These are phyloP conservation scores for Zapornia atra DNA, from an alignment of 2,113 vertebrate species.

Conservation along the genomic window DNA sequence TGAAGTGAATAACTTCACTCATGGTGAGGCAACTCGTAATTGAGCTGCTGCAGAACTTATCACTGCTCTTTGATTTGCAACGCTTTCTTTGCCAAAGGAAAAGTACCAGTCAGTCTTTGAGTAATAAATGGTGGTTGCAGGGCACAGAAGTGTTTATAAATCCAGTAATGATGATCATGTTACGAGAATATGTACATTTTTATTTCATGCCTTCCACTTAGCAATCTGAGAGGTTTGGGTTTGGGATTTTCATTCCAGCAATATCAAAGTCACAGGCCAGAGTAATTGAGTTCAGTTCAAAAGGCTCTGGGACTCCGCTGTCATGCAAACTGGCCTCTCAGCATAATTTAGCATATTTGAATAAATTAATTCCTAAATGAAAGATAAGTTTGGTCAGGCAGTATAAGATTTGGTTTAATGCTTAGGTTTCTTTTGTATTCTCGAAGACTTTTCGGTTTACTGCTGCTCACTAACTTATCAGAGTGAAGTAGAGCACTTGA, in stretches of 20 bases:
- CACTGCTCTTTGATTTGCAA: not conserved
- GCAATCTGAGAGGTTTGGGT: not conserved
- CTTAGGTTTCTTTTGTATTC: not conserved
- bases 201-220: not conserved
- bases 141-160: not conserved
- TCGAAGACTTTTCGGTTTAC: not conserved
- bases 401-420: not conserved
- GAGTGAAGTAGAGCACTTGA: not conserved
- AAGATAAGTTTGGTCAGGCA: not conserved
- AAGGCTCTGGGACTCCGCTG: not conserved
- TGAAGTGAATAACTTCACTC: constrained; percentile 43
- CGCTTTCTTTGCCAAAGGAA: constrained; percentile 24
- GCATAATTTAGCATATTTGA: not conserved
- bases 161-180: not conserved
- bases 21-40: not conserved
- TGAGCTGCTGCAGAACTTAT: not conserved
- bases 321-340: not conserved
- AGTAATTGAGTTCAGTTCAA: not conserved
- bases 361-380: not conserved
- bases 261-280: not conserved
- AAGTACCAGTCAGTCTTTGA: not conserved
- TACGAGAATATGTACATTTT: not conserved
- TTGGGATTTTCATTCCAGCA: not conserved
- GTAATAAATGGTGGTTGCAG: constrained; percentile 2
- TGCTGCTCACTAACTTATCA: not conserved